A percentile compares a stretch with the other conserved stretches of the same genome.
phyloP scores from a whole-genome alignment of 2,113 vertebrate genomes.

The Hippocampus zosterae region DNA sequence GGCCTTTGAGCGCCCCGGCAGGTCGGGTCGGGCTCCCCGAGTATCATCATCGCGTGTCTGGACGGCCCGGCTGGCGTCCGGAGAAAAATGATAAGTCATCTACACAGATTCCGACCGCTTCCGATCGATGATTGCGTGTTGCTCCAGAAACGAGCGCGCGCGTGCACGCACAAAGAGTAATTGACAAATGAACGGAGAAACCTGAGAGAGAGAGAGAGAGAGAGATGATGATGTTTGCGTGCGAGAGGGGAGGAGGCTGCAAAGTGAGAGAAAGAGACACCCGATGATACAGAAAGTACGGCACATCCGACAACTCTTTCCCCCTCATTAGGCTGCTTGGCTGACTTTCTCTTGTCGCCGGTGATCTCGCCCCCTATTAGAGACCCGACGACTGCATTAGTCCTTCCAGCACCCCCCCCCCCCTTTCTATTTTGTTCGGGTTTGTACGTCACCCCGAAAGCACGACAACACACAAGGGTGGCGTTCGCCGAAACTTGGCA shows the following conservation, averaged over 20 bases:
- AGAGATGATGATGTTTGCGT: slow-evolving; percentile 29
- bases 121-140: slow-evolving; percentile 69
- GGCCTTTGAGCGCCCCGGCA: slow-evolving; percentile 16
- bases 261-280: slow-evolving; percentile 33
- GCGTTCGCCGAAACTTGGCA: too few relatives aligned
- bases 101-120: slow-evolving; percentile 60
- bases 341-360: slow-evolving; percentile 70
- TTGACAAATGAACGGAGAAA: slow-evolving; percentile 54
- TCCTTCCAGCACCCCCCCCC: slow-evolving; percentile 51
- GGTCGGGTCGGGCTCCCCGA: slow-evolving; percentile 14
- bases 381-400: slow-evolving; percentile 52
- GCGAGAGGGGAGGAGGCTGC: neutral
- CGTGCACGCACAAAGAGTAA: slow-evolving; percentile 29
- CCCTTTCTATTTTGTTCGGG: neutral
- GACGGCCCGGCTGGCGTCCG: slow-evolving; percentile 36
- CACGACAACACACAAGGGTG: too few relatives aligned
- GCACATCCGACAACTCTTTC: slow-evolving; percentile 61
- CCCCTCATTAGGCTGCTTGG: slow-evolving; percentile 65
- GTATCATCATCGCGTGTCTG: slow-evolving; percentile 34
- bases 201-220: slow-evolving; percentile 52
- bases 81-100: slow-evolving; percentile 64
- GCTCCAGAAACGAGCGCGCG: slow-evolving; percentile 50
- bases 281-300: slow-evolving; percentile 58
- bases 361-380: slow-evolving; percentile 51
- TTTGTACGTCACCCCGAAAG: too few relatives aligned